A percentile compares a stretch with the other conserved stretches of the same genome.
These are phyloP conservation scores for Dromococcyx pavoninus DNA, from an alignment of 2,797 vertebrate genomes.

Conservation along the genomic window DNA sequence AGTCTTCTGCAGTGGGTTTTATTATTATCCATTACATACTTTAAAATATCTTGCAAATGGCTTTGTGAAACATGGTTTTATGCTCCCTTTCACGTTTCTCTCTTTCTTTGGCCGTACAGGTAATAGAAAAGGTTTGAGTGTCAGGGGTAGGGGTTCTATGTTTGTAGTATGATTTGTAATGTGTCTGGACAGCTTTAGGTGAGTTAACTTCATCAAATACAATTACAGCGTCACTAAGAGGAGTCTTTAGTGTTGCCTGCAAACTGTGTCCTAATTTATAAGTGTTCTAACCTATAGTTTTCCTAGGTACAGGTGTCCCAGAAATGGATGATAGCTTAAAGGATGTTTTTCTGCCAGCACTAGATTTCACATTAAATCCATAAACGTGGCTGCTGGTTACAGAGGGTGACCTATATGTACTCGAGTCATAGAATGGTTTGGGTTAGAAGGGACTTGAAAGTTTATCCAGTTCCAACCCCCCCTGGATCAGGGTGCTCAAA, in stretches of 20 bases:
- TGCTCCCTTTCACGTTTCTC: accelerated
- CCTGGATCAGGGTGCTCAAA: too few species aligned
- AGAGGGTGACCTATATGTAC: not conserved
- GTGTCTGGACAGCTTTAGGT: not conserved
- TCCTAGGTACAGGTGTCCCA: not conserved
- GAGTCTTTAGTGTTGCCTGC: not conserved
- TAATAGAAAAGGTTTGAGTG: not conserved
- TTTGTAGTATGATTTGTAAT: not conserved
- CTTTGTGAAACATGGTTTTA: not conserved
- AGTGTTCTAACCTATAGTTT: not conserved
- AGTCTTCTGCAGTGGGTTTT: not conserved
- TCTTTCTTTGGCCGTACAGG: not conserved
- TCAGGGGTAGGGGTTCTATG: not conserved
- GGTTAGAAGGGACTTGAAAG: too few species aligned
- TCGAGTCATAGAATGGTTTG: too few species aligned
- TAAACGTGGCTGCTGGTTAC: not conserved
- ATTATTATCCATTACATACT: not conserved
- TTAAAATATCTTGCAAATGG: not conserved
- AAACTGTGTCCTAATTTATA: not conserved
- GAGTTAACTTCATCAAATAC: too few species aligned
- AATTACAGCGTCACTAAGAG: accelerated
- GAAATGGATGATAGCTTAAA: not conserved
- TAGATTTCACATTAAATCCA: not conserved
- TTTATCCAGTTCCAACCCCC: too few species aligned
- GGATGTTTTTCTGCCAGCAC: not conserved